Conservation (phyloP, 2,888 invertebrate genomes). For the Cryptus viduatorius region DNA sequence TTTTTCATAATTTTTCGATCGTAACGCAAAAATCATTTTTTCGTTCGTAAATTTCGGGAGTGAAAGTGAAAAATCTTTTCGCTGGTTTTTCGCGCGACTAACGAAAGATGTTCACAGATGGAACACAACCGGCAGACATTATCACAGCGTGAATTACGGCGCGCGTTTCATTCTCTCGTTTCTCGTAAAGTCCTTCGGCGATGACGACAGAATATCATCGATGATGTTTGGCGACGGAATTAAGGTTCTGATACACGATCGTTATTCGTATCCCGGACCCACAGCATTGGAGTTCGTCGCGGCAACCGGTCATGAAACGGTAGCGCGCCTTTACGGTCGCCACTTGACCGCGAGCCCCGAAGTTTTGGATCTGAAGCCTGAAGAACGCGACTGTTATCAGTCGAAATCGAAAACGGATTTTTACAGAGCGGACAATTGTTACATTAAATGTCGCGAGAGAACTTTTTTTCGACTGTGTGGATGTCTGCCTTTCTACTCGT, state of each 20-base stretch:
- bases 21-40: not conserved
- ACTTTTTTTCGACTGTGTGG: slow-evolving; percentile 75
- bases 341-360: slow-evolving; percentile 72
- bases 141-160: slow-evolving; percentile 71
- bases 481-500: slow-evolving; percentile 81
- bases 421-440: slow-evolving; percentile 81
- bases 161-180: slow-evolving; percentile 72
- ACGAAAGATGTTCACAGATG: slow-evolving; percentile 47
- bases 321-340: slow-evolving; percentile 71
- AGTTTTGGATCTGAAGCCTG: slow-evolving; percentile 65
- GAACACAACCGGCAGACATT: slow-evolving; percentile 46
- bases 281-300: slow-evolving; percentile 72
- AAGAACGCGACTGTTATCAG: slow-evolving; percentile 76
- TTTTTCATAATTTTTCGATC: not conserved
- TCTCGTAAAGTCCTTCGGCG: slow-evolving; percentile 69
- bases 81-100: not conserved
- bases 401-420: slow-evolving; percentile 69
- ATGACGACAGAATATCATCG: slow-evolving; percentile 70
- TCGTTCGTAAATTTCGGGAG: no score
- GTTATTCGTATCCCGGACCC: slow-evolving; percentile 78
- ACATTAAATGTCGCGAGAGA: slow-evolving; percentile 77
- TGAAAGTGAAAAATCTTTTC: not conserved
- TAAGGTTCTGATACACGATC: slow-evolving; percentile 80
- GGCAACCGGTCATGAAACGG: slow-evolving; percentile 70
- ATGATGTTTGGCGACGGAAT: slow-evolving; percentile 74